Percentiles rank a stretch among this genome's conserved stretches.
phyloP scores from a whole-genome alignment of 2,113 vertebrate species.

The Lepus timidus region DNA sequence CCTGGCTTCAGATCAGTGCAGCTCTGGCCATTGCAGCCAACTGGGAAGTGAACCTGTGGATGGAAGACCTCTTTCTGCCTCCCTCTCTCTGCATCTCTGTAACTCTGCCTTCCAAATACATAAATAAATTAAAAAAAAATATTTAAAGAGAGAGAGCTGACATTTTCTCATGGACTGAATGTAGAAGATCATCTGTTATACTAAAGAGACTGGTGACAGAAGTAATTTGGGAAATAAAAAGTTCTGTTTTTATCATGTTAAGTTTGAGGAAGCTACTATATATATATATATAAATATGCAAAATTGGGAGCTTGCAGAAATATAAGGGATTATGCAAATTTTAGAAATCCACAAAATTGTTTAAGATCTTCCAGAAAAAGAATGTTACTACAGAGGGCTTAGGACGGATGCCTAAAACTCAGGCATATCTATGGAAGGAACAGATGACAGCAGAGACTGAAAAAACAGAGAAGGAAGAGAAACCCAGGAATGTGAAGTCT shows the following conservation, averaged over 20 bases:
- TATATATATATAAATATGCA: background rate
- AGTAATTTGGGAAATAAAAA: background rate
- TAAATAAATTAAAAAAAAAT: no score
- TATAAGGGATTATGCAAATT: background rate
- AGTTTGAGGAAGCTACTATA: background rate
- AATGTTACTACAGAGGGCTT: background rate
- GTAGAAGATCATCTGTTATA: background rate
- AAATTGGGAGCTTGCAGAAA: background rate
- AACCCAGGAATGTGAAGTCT: background rate
- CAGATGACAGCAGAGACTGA: background rate
- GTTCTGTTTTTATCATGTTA: background rate
- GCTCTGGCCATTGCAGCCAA: no score
- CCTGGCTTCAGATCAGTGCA: no score
- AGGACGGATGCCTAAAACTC: background rate
- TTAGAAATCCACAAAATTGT: background rate
- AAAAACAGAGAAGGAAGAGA: background rate
- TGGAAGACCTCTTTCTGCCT: no score
- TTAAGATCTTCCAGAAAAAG: background rate
- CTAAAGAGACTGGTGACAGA: background rate
- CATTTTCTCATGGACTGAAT: background rate
- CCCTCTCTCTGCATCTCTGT: no score
- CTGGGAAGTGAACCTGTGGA: no score
- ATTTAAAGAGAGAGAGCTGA: background rate
- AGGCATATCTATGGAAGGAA: background rate
- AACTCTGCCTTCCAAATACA: no score